A percentile compares a stretch with the other conserved stretches of the same genome.
Conservation (phyloP, 2,113 vertebrate species). For the Edolisoma coerulescens region DNA sequence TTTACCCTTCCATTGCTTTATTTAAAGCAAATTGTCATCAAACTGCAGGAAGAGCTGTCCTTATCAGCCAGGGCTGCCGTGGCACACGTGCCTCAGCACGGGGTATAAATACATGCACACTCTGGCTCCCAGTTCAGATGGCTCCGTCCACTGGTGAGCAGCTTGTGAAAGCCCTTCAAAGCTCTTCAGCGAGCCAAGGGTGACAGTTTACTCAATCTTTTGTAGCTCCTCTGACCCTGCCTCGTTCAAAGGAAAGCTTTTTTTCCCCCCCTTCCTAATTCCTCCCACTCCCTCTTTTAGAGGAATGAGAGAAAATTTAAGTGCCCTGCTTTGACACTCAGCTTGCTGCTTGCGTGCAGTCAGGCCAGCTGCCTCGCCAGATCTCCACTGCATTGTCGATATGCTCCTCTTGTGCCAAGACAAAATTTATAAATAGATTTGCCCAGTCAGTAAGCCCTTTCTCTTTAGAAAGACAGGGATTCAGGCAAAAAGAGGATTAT, state of each 20-base stretch:
- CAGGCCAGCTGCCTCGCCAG: conserved; percentile 26
- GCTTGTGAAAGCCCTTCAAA: conserved; percentile 19
- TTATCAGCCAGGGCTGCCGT: not conserved
- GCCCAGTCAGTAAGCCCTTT: conserved; percentile 64
- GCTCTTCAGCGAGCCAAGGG: not conserved
- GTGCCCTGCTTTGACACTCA: conserved; percentile 35
- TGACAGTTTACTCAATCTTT: conserved; percentile 44
- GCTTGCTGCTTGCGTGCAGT: conserved; percentile 13
- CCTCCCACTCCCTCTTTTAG: not conserved
- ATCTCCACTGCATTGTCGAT: conserved; percentile 12
- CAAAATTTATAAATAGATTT: conserved; percentile 72
- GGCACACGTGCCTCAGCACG: accelerated
- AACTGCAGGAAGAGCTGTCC: not conserved
- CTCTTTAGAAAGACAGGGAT: conserved; percentile 63
- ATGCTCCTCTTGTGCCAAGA: conserved; percentile 40
- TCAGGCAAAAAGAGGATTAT: conserved; percentile 63
- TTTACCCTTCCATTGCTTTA: not conserved
- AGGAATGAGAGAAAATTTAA: conserved; percentile 48
- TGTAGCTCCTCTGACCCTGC: conserved; percentile 1
- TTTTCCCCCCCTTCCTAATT: not conserved
- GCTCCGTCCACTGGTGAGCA: not conserved
- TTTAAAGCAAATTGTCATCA: not conserved
- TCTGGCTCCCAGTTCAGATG: not conserved
- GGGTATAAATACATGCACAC: accelerated
- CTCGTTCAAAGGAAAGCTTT: conserved; percentile 13